These are phyloP conservation scores for Charina bottae DNA, from an alignment of 2,113 vertebrate genomes.

Conservation along the genomic window DNA sequence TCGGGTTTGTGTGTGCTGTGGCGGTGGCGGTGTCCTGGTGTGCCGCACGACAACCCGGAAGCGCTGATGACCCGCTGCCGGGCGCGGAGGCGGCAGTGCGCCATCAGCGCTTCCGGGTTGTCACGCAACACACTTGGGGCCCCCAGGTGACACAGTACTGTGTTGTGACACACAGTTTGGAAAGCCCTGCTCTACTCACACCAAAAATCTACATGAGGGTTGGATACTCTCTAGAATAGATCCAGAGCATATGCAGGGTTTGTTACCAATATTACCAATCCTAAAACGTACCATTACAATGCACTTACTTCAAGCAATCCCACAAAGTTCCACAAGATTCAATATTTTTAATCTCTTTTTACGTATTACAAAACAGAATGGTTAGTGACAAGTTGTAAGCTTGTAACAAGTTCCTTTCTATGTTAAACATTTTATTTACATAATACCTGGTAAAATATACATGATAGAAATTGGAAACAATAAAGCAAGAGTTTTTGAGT, in stretches of 20 bases:
- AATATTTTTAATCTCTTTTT: neutral
- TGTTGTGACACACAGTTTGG: no score
- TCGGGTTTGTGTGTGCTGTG: no score
- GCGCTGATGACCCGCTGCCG: no score
- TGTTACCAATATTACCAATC: neutral
- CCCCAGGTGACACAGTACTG: no score
- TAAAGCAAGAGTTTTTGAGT: neutral
- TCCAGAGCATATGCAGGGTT: neutral
- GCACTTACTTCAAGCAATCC: neutral
- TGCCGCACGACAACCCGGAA: no score
- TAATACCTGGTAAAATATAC: neutral
- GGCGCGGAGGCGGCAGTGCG: no score
- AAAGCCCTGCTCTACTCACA: neutral
- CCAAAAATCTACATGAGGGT: neutral
- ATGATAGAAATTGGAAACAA: neutral
- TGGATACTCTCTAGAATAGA: neutral
- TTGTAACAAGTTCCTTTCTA: neutral
- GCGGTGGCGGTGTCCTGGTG: no score
- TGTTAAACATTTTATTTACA: neutral
- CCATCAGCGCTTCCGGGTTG: no score
- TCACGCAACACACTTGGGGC: no score
- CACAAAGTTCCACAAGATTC: neutral
- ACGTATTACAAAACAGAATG: neutral
- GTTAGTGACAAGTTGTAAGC: neutral
- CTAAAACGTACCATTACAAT: neutral